Conservation (phyloP, 2,888 invertebrate genomes). For the Anarsia innoxiella region DNA sequence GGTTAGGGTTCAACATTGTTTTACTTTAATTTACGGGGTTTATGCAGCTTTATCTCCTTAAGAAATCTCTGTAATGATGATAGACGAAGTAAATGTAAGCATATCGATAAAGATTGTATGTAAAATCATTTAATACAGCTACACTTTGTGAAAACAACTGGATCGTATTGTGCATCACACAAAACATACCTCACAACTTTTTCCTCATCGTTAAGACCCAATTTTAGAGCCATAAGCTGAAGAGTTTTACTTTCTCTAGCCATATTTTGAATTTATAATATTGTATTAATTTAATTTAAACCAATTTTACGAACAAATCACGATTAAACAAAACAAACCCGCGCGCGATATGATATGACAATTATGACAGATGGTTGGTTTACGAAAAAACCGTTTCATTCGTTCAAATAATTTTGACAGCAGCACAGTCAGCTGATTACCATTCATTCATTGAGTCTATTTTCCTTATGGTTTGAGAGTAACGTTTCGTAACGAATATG, state of each 20-base stretch:
- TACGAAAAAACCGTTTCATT: not conserved
- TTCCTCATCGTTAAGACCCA: conserved; percentile 52
- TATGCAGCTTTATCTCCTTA: too few species aligned
- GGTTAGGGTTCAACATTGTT: too few species aligned
- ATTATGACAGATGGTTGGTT: too few species aligned
- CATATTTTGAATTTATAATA: conserved; percentile 27
- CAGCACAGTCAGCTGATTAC: conserved; percentile 12
- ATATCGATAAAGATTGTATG: too few species aligned
- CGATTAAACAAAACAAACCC: not conserved
- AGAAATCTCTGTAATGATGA: too few species aligned
- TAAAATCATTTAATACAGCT: too few species aligned
- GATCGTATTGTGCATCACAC: too few species aligned
- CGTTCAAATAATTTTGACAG: conserved; percentile 8
- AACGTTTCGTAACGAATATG: not conserved
- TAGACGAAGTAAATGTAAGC: too few species aligned
- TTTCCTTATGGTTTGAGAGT: conserved; percentile 11
- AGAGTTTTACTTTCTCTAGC: conserved; percentile 46
- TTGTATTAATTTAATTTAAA: not conserved
- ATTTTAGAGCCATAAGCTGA: conserved; percentile 48
- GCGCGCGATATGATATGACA: not conserved
- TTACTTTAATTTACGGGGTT: too few species aligned
- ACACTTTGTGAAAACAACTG: too few species aligned
- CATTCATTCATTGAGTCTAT: conserved; percentile 10
- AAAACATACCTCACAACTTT: conserved; percentile 58
- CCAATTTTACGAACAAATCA: not conserved